Evolutionary conservation across 2,113 vertebrate species (phyloP).

Genomic region (Notothenia coriiceps): DNA sequence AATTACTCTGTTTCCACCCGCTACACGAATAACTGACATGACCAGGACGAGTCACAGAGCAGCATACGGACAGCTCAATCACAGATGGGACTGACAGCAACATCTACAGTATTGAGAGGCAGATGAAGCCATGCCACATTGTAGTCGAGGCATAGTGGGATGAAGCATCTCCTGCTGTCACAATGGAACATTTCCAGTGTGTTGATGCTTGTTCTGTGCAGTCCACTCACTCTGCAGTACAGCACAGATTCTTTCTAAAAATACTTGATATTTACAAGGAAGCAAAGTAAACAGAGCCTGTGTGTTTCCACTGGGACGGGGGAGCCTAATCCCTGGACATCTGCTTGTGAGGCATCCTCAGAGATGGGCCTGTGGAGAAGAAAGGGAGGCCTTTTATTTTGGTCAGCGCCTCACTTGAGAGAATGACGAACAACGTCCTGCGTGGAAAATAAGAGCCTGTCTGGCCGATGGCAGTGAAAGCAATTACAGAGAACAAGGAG

Average conservation of each 20-base stretch:
- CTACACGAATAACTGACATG: neutral
- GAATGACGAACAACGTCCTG: slow-evolving; percentile 32
- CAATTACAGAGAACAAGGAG: slow-evolving; percentile 54
- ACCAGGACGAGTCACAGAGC: neutral
- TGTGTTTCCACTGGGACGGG: slow-evolving; percentile 48
- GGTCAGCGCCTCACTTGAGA: slow-evolving; percentile 47
- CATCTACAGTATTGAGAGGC: neutral
- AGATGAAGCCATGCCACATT: slow-evolving; percentile 21
- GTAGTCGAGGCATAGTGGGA: slow-evolving; percentile 18
- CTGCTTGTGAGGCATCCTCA: slow-evolving; percentile 61
- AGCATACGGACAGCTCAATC: slow-evolving; percentile 15
- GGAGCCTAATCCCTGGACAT: slow-evolving; percentile 75
- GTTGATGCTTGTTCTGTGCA: slow-evolving; percentile 17
- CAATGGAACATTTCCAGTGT: slow-evolving; percentile 30
- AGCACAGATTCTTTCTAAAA: slow-evolving; percentile 55
- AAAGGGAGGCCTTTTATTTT: slow-evolving; percentile 71
- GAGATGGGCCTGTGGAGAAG: slow-evolving; percentile 63
- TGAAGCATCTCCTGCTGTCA: slow-evolving; percentile 54
- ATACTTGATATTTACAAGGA: slow-evolving; percentile 62
- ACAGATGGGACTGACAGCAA: slow-evolving; percentile 14
- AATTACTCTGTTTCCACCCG: neutral
- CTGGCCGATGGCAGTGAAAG: slow-evolving; percentile 35
- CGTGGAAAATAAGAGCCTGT: slow-evolving; percentile 17
- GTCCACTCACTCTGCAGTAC: slow-evolving; percentile 52
- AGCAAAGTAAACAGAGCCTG: slow-evolving; percentile 48